phyloP scores from a whole-genome alignment of 2,888 invertebrate species.

The Spisula solida region DNA sequence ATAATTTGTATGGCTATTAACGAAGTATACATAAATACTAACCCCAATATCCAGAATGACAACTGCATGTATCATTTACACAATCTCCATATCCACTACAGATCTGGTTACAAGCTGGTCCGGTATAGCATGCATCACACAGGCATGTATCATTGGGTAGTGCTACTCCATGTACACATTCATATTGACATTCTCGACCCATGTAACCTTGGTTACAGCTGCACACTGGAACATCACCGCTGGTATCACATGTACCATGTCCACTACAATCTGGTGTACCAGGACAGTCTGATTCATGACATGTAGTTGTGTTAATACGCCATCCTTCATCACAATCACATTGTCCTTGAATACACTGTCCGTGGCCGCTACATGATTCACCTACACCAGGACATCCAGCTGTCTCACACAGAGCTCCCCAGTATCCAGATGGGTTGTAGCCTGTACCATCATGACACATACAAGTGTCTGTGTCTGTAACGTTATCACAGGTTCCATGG shows the following conservation, averaged over 20 bases:
- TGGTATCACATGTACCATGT: constrained; percentile 76
- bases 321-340: constrained; percentile 79
- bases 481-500: constrained; percentile 73
- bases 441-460: constrained; percentile 61
- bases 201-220: constrained; percentile 77
- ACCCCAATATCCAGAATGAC: constrained; percentile 81
- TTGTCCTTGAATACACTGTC: constrained; percentile 70
- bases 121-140: constrained; percentile 79
- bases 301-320: constrained; percentile 71
- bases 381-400: constrained; percentile 77
- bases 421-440: constrained; percentile 69
- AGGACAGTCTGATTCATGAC: constrained; percentile 76
- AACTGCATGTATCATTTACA: constrained; percentile 73
- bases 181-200: constrained; percentile 75
- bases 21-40: constrained; percentile 29
- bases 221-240: constrained; percentile 74
- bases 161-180: constrained; percentile 75
- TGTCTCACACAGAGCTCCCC: constrained; percentile 76
- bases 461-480: constrained; percentile 63
- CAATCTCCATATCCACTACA: constrained; percentile 77
- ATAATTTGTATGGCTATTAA: too few relatives aligned
- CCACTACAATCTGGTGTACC: constrained; percentile 67
- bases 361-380: constrained; percentile 76
- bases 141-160: constrained; percentile 67
- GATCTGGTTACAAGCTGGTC: constrained; percentile 76